Percentiles rank a stretch among this genome's conserved stretches.
Evolutionary conservation across 2,888 invertebrate species (phyloP).

Genomic region (Drosophila mimetica): DNA sequence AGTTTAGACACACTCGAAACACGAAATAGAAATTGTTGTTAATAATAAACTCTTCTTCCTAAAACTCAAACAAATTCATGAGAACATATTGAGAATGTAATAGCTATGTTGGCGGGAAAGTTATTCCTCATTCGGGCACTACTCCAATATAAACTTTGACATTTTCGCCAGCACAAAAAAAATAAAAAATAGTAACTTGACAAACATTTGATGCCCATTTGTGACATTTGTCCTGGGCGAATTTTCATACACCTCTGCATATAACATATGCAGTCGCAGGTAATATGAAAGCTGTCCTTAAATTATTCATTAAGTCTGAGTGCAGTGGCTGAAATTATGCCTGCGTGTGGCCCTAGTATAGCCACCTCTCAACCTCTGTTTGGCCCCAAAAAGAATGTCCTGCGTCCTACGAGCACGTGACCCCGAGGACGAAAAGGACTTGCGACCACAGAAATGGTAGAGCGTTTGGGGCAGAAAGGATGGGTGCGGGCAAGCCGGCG

Average conservation of each 20-base stretch:
- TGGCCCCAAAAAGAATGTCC: constrained; percentile 9
- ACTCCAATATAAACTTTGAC: constrained; percentile 22
- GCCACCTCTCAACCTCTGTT: background rate
- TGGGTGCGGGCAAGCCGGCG: constrained; percentile 11
- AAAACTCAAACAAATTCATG: too few species aligned
- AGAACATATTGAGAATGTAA: background rate
- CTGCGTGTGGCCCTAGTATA: constrained; percentile 57
- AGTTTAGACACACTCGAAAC: too few species aligned
- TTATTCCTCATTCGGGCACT: background rate
- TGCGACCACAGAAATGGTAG: constrained; percentile 57
- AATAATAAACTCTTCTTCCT: too few species aligned
- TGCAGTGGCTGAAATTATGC: constrained; percentile 74
- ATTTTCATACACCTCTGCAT: constrained; percentile 22
- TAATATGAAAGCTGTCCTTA: constrained; percentile 56
- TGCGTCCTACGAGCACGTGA: constrained; percentile 58
- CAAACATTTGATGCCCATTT: constrained; percentile 50
- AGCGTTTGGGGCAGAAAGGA: background rate
- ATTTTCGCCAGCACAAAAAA: constrained; percentile 1
- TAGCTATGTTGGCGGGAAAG: background rate
- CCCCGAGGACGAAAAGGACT: constrained; percentile 33
- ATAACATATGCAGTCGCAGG: constrained; percentile 40
- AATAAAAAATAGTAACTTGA: constrained; percentile 14
- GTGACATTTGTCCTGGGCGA: constrained; percentile 36
- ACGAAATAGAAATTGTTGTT: too few species aligned
- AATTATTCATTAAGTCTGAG: constrained; percentile 78